Evolutionary conservation across 1,140 invertebrate species (phyloP), one percentile per base, ranked within the genome.

Genomic region (Dolichoris vasculosae): DNA sequence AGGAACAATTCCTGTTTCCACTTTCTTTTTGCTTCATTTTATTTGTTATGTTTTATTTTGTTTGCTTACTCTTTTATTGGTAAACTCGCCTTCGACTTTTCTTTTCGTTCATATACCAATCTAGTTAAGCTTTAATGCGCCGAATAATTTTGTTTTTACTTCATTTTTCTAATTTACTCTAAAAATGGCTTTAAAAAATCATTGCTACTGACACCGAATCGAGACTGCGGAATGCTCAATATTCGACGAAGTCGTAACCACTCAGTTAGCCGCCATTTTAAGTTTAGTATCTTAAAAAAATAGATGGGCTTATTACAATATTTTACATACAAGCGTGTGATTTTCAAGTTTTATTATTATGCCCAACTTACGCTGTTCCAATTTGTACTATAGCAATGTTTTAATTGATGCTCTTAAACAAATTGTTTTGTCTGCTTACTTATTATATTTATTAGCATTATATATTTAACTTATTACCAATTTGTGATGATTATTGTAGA

Each of bases 151-250:
- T 26, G 40, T 59, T 75, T 59, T 75, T 35, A 43, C 30, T 78
- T 67, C 32, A 75, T 64, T 59, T 40, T 73, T 32, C 40, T 7
- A 26, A 17, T 76, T 77, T 46, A 64, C 9, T 76, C 40, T 81
- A 81, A 76, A 86, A 84, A 88, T 83, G 86, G 88, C 67, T 84
- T 88, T 81, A 43, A 81, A 83, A 88, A 88, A 88, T 86, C 86
- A 87, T 87, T 85, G 63, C 82, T 84, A 83, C 79, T 40, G 87
- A 87, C 86, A 82, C 77, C 63, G 84, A 87, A 82, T 86, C 79
- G 69, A 84, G 77, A 81, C 43, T 40, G 55, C 55, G 35, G 23
- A 48, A 4, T 43, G 26, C 30, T 7, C 9, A 20, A 13, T 15
- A 63, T 64, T 82, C 43, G 43, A 38, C 67, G 11, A 51, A 77